phyloP scores from a whole-genome alignment of 2,888 invertebrate genomes.

The Cheilosia vulpina region DNA sequence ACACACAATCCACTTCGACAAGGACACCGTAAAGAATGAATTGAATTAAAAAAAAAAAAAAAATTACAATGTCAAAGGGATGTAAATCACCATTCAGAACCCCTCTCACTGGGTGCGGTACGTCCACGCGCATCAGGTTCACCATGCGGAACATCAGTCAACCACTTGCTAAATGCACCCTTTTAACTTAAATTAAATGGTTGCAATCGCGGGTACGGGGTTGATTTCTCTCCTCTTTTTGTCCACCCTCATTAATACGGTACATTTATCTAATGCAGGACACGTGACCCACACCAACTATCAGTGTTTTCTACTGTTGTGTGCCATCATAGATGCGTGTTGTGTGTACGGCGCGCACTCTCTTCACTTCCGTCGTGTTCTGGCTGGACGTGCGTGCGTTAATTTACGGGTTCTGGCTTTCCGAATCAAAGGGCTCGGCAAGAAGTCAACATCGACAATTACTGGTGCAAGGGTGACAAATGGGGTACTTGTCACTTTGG shows the following conservation, averaged over 20 bases:
- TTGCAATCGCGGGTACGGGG: constrained; percentile 65
- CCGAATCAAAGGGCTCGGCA: constrained; percentile 60
- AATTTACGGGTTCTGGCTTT: constrained; percentile 53
- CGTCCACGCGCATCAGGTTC: constrained; percentile 54
- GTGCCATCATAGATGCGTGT: constrained; percentile 57
- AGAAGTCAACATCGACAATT: constrained; percentile 56
- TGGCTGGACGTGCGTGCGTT: constrained; percentile 44
- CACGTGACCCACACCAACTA: constrained; percentile 75
- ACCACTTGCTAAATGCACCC: constrained; percentile 76
- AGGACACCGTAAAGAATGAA: constrained; percentile 39
- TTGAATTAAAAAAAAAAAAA: constrained; percentile 64
- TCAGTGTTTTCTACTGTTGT: constrained; percentile 20
- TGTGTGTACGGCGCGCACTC: constrained; percentile 26
- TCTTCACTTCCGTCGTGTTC: constrained; percentile 43
- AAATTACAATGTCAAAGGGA: constrained; percentile 67
- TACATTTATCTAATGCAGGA: constrained; percentile 71
- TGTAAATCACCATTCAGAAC: constrained; percentile 69
- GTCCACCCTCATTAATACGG: constrained; percentile 74
- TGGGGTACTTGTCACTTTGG: constrained; percentile 23
- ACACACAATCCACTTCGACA: constrained; percentile 66
- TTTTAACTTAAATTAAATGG: constrained; percentile 74
- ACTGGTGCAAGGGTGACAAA: constrained; percentile 47
- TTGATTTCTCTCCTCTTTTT: constrained; percentile 33
- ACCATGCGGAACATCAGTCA: constrained; percentile 68
- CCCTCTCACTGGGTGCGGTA: constrained; percentile 49